phyloP scores from a whole-genome alignment of 1,140 invertebrate species.

The Drosophila tropicalis region DNA sequence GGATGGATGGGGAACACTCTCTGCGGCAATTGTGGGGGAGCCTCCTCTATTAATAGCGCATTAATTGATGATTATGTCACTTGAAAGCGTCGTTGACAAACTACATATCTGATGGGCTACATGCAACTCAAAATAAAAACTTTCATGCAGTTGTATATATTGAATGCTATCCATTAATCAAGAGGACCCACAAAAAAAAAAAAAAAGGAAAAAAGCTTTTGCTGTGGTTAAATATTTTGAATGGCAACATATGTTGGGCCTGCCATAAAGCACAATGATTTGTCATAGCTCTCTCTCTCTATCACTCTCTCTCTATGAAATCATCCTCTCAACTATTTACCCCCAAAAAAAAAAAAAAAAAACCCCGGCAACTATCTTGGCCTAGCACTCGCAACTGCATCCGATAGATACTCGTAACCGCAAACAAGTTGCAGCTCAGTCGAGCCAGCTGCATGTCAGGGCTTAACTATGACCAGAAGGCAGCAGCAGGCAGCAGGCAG shows the following conservation, averaged over 20 bases:
- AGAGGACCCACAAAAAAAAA: background rate
- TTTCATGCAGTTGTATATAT: constrained; percentile 63
- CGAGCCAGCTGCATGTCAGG: constrained; percentile 55
- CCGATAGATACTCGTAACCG: constrained; percentile 64
- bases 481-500: constrained; percentile 11
- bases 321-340: constrained; percentile 62
- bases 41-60: constrained; percentile 76
- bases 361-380: constrained; percentile 30
- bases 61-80: constrained; percentile 82
- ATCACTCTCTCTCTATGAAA: background rate
- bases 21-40: background rate
- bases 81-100: constrained; percentile 81
- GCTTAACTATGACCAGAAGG: constrained; percentile 10
- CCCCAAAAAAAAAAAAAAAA: constrained; percentile 42
- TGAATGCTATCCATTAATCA: constrained; percentile 73
- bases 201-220: constrained; percentile 40
- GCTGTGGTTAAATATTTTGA: constrained; percentile 80
- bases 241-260: constrained; percentile 73
- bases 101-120: constrained; percentile 72
- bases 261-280: constrained; percentile 74
- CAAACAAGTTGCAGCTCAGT: constrained; percentile 70
- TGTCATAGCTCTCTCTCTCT: constrained; percentile 42
- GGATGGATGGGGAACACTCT: background rate
- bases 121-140: constrained; percentile 48
- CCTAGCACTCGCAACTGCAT: constrained; percentile 50